A percentile compares a stretch with the other conserved stretches of the same genome.
Evolutionary conservation across 2,888 invertebrate species (phyloP).

Genomic region (Diaperis boleti): DNA sequence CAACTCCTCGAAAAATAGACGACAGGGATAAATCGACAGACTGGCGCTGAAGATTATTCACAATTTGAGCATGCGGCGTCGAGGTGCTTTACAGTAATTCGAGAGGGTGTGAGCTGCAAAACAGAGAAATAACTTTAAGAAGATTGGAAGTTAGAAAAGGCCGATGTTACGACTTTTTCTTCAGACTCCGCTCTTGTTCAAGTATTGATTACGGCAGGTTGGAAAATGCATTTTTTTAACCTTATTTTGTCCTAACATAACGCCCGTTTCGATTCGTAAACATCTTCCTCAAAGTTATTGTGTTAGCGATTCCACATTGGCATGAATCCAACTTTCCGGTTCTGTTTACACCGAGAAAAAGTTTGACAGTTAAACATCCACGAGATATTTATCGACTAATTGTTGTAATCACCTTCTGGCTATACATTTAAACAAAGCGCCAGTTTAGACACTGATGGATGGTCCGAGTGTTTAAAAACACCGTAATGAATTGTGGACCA

Average conservation of each 20-base stretch:
- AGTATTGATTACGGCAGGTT: slow-evolving; percentile 16
- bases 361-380: slow-evolving; percentile 24
- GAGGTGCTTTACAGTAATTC: slow-evolving; percentile 22
- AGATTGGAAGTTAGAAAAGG: slow-evolving; percentile 23
- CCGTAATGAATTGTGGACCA: slow-evolving; percentile 23
- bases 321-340: slow-evolving; percentile 28
- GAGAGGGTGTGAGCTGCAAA: slow-evolving; percentile 32
- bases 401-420: slow-evolving; percentile 20
- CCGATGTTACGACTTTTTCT: slow-evolving; percentile 29
- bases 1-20: slow-evolving; percentile 4
- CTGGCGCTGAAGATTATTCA: slow-evolving; percentile 12
- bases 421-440: slow-evolving; percentile 21
- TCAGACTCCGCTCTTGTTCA: slow-evolving; percentile 14
- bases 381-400: slow-evolving; percentile 14
- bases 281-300: slow-evolving; percentile 40
- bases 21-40: slow-evolving; percentile 7
- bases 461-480: slow-evolving; percentile 24
- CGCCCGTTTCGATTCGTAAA: slow-evolving; percentile 29
- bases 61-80: not conserved
- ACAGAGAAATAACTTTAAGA: slow-evolving; percentile 16
- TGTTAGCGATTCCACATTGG: slow-evolving; percentile 28
- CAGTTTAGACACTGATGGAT: slow-evolving; percentile 18
- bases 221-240: slow-evolving; percentile 9
- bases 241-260: slow-evolving; percentile 7
- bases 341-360: slow-evolving; percentile 29